Evolutionary conservation across 2,888 invertebrate species (phyloP).

Genomic region (Napeogenes inachia): DNA sequence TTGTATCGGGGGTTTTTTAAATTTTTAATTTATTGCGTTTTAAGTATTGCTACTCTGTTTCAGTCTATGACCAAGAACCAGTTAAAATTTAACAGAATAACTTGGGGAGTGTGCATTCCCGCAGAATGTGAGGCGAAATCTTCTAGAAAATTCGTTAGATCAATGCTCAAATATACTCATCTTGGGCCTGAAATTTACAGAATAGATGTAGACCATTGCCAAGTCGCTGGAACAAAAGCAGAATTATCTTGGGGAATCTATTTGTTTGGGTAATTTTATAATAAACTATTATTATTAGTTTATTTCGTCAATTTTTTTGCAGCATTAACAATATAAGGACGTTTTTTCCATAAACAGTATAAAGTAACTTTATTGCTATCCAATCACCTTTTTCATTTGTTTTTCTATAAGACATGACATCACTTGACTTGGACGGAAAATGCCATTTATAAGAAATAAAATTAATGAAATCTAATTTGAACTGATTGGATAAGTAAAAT

Average conservation of each 20-base stretch:
- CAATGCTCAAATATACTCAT: slow-evolving; percentile 35
- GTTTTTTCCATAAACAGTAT: no score
- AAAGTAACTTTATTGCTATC: no score
- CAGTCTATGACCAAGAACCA: slow-evolving; percentile 35
- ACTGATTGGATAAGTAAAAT: no score
- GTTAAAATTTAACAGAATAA: slow-evolving; percentile 33
- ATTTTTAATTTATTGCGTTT: no score
- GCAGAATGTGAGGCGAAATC: slow-evolving; percentile 36
- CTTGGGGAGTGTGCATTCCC: slow-evolving; percentile 44
- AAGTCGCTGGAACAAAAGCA: slow-evolving; percentile 10
- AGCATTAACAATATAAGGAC: no score
- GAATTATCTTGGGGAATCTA: neutral
- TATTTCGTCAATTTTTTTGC: no score
- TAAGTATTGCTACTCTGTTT: slow-evolving; percentile 7
- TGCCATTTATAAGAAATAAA: no score
- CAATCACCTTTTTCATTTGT: no score
- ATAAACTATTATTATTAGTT: neutral
- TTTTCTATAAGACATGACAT: no score
- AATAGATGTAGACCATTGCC: slow-evolving; percentile 10
- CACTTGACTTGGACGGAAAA: no score
- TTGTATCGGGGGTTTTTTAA: no score
- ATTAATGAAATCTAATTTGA: no score
- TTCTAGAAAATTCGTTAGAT: slow-evolving; percentile 35
- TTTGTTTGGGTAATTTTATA: slow-evolving; percentile 6
- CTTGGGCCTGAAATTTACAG: slow-evolving; percentile 21